These are phyloP conservation scores for Platichthys flesus DNA, from an alignment of 2,113 vertebrate genomes.

Conservation along the genomic window DNA sequence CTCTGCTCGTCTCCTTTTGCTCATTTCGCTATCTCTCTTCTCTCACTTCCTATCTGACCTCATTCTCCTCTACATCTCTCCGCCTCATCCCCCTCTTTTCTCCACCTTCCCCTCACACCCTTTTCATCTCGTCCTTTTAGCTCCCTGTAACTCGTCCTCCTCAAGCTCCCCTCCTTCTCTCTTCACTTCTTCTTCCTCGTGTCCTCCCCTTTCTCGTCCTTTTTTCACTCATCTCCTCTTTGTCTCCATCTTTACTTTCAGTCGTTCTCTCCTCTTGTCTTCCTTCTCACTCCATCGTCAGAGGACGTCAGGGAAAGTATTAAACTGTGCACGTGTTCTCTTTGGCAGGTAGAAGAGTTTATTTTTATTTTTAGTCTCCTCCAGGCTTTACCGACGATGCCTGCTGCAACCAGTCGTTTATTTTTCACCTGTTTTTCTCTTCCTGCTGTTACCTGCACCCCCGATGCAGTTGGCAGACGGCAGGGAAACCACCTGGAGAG, in stretches of 20 bases:
- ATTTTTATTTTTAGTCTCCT: neutral
- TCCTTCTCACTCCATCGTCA: neutral
- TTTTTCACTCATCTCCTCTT: constrained; percentile 1
- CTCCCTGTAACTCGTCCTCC: too few relatives aligned
- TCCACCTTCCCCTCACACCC: neutral
- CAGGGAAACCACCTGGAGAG: constrained; percentile 43
- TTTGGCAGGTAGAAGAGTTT: neutral
- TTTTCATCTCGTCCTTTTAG: neutral
- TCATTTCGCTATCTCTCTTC: constrained; percentile 38
- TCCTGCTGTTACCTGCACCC: neutral
- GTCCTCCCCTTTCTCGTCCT: constrained; percentile 1
- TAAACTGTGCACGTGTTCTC: neutral
- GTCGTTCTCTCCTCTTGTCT: neutral
- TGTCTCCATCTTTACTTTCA: neutral
- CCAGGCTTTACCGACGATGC: too few relatives aligned
- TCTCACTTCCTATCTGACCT: constrained; percentile 34
- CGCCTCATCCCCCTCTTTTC: neutral
- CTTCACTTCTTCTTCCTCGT: too few relatives aligned
- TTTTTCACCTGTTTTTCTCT: neutral
- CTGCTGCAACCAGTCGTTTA: neutral
- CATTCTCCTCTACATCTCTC: constrained; percentile 20
- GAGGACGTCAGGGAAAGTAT: constrained; percentile 9
- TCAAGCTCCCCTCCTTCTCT: too few relatives aligned
- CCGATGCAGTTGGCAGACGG: constrained; percentile 10
- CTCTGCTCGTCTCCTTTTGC: constrained; percentile 35